These are phyloP conservation scores for Spodoptera littoralis DNA, from an alignment of 2,888 invertebrate species.

Conservation along the genomic window DNA sequence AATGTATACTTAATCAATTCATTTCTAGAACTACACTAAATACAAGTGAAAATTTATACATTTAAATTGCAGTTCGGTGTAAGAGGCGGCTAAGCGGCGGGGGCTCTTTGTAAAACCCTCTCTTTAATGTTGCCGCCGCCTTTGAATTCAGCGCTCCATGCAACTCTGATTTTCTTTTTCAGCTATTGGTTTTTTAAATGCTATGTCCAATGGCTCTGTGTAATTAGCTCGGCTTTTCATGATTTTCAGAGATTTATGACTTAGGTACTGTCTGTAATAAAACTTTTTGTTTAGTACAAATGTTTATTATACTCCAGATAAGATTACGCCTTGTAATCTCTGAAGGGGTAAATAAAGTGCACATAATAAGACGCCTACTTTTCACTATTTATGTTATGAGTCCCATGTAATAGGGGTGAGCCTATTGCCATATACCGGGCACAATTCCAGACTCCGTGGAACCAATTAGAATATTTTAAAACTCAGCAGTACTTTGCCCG, in stretches of 20 bases:
- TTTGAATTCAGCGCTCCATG: constrained; percentile 53
- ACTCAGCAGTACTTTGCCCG: no score
- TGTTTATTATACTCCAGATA: no score
- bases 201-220: constrained; percentile 38
- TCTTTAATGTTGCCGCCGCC: constrained; percentile 50
- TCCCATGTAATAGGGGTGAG: no score
- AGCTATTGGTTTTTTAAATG: constrained; percentile 53
- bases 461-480: no score
- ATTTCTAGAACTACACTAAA: no score
- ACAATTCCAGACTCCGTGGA: no score
- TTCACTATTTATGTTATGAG: no score
- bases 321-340: no score
- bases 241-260: constrained; percentile 9
- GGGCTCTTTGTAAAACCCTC: constrained; percentile 51
- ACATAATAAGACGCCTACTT: no score
- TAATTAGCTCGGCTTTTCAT: constrained; percentile 37
- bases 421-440: no score
- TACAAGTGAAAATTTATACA: background rate
- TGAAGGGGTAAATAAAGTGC: no score
- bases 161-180: constrained; percentile 50
- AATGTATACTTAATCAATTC: no score
- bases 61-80: constrained; percentile 38
- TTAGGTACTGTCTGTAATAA: background rate
- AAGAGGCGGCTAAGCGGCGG: constrained; percentile 18
- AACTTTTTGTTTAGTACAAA: background rate